Evolutionary conservation across 1,140 invertebrate genomes (phyloP).

Genomic region (Proctacanthus coquilletti): DNA sequence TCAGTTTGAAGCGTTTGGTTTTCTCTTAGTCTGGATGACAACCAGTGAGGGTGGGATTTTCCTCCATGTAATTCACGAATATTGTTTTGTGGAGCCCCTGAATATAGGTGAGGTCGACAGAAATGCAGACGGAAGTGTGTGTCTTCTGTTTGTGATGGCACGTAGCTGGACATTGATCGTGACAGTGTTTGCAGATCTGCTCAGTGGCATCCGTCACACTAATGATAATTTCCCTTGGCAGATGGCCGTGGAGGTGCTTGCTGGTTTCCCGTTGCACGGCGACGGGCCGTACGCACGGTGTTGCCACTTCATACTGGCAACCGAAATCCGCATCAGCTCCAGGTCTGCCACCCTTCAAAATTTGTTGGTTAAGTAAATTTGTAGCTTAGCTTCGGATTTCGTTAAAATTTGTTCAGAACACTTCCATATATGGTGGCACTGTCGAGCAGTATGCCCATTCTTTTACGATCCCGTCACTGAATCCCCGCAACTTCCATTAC

Average conservation of each 20-base stretch:
- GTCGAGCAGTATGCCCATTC: constrained; percentile 31
- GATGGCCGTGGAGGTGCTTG: constrained; percentile 19
- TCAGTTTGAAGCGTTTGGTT: too few relatives aligned
- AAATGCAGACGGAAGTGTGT: constrained; percentile 28
- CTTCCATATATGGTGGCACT: constrained; percentile 30
- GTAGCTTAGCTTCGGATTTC: constrained; percentile 32
- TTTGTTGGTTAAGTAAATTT: constrained; percentile 32
- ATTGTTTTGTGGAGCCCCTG: too few relatives aligned
- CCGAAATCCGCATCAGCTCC: constrained; percentile 27
- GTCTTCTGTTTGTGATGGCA: constrained; percentile 30
- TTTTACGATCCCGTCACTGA: too few relatives aligned
- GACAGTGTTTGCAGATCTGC: constrained; percentile 30
- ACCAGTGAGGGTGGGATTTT: too few relatives aligned
- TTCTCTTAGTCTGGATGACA: too few relatives aligned
- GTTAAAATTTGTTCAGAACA: constrained; percentile 32
- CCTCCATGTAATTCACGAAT: too few relatives aligned
- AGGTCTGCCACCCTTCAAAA: constrained; percentile 29
- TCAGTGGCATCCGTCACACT: constrained; percentile 30
- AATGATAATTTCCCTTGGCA: constrained; percentile 25
- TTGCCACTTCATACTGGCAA: constrained; percentile 10
- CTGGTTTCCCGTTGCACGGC: constrained; percentile 20
- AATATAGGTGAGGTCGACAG: too few relatives aligned
- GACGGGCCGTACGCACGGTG: constrained; percentile 28
- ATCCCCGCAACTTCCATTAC: too few relatives aligned
- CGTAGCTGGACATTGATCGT: constrained; percentile 24